Percentiles rank a stretch among this genome's conserved stretches.
phyloP scores from a whole-genome alignment of 1,140 invertebrate species.

The Lethocerus indicus region DNA sequence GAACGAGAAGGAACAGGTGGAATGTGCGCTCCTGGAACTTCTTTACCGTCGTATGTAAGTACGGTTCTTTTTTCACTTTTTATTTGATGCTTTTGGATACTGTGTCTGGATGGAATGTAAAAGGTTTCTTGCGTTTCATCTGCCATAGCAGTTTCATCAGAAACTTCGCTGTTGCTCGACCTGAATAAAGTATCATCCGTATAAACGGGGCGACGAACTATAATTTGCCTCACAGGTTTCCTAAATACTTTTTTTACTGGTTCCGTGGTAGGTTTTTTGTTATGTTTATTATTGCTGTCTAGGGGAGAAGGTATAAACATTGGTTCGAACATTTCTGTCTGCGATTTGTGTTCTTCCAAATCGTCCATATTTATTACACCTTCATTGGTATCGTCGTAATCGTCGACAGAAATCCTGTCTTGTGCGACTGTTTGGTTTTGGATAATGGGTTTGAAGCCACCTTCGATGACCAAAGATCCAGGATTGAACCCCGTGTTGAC shows the following conservation, averaged over 20 bases:
- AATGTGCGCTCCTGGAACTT: slow-evolving; percentile 36
- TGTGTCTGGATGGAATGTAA: slow-evolving; percentile 32
- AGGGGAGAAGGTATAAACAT: slow-evolving; percentile 54
- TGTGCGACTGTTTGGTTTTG: slow-evolving; percentile 21
- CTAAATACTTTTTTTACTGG: slow-evolving; percentile 9
- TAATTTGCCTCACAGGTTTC: slow-evolving; percentile 11
- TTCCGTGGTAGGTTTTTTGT: slow-evolving; percentile 11
- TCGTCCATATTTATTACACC: slow-evolving; percentile 12
- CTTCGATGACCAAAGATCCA: slow-evolving; percentile 58
- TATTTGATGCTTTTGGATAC: background rate
- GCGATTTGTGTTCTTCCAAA: slow-evolving; percentile 22
- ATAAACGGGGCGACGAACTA: slow-evolving; percentile 9
- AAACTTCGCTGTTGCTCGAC: slow-evolving; percentile 20
- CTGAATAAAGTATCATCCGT: slow-evolving; percentile 12
- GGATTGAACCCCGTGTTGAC: slow-evolving; percentile 62
- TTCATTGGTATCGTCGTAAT: slow-evolving; percentile 23
- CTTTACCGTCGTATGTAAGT: slow-evolving; percentile 54
- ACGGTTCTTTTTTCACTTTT: slow-evolving; percentile 26
- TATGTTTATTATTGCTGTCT: slow-evolving; percentile 22
- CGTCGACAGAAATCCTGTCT: slow-evolving; percentile 29
- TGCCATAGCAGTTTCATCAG: slow-evolving; percentile 42
- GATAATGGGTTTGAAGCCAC: slow-evolving; percentile 68
- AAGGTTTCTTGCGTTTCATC: slow-evolving; percentile 46
- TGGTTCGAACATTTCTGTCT: slow-evolving; percentile 41
- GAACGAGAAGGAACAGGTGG: slow-evolving; percentile 7